Base-by-base conservation (phyloP, 1,140 invertebrate species). In the Drosophila nebulosa region DNA sequence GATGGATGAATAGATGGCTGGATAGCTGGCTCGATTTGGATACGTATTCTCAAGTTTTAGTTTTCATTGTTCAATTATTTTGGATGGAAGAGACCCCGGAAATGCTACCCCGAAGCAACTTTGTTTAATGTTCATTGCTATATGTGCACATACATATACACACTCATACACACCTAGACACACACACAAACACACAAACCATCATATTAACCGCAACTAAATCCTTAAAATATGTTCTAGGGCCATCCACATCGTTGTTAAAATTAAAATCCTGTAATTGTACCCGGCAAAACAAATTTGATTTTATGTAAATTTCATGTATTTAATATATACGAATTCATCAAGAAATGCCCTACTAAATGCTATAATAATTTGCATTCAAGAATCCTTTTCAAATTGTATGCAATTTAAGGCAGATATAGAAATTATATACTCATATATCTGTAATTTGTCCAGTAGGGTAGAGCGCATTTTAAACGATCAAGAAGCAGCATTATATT, bases 291-390 rank as follows among this genome's bases (percentile, higher is more conserved):
- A 14, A 46, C 14, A 4, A 21, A 10, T 46, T 46, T 46, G 39
- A 18, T 46, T 46, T 46, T 46, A 18, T 46, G 39, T 46, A 46
- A 46, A 46, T 46, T 46, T 46, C 16, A 46, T 46, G 16, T 46
- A 46, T 46, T 21, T 46, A 46, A 46, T 46, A 46, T 39, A 39
- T 46, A 46, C 39, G 39, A 46, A 46, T 46, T 46, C 39, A 46
- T 46, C 10, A 46, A n/a, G n/a, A n/a, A n/a, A 10, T 46, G 21
- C 39, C 39, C 39, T 46, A 21, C 16, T 7, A 46, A 46, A 46
- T 46, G 39, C 39, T 21, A 46, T 46, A 46, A 18, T 46, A 16
- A 42, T 46, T 21, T 46, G 39, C 39, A 14, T 36, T n/a, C n/a
- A n/a, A 36, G 3, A n/a, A n/a, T 3, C 14, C 12, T 36, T 36